Base-by-base conservation (phyloP, 1,140 invertebrate species). In the Cotesia typhae region DNA sequence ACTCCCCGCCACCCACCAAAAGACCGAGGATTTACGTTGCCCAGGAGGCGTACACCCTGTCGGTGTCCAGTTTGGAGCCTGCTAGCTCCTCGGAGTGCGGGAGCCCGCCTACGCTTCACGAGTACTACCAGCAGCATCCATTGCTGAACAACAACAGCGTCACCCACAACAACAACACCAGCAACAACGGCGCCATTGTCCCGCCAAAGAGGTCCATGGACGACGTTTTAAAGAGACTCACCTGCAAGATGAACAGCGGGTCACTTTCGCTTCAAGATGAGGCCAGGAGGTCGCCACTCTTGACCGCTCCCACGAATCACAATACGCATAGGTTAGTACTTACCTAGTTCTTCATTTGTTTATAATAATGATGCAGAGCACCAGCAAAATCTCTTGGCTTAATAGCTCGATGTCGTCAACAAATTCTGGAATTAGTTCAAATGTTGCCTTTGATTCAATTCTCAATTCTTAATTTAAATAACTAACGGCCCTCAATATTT, bases 181-280 rank as follows among this genome's bases (percentile, higher is more conserved):
- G 78, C 65, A 83, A 82, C 77, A 81, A 80, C 4, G 79, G 79
- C 6, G 76, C 77, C 17, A 72, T 78, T 0, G 71, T 76, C 5
- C 75, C 80, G 2, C 74, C 79, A 0, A 90, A 92, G 82, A 86
- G 92, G 78, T 92, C 93, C n/a, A 94, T 95, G 93, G 93, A 95
- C 87, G 92, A 95, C 87, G 93, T 95, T 4, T 88, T 95, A n/a
- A 94, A 94, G 83, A 89, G 92, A 81, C 87, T 95, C 76, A 94
- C 93, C 65, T 93, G 92, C 70, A 95, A 94, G 84, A 93, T 93
- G 88, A 91, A 92, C 82, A 84, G 78, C 67, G 81, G 81, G 20
- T 81, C 82, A 4, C 53, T 85, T 47, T 81, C 82, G 9, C 70
- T 85, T 0, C 82, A 84, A 69, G 83, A 85, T 72, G 84, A 86